Conservation (phyloP, 2,888 invertebrate genomes). For the Apocheima hispidaria region DNA sequence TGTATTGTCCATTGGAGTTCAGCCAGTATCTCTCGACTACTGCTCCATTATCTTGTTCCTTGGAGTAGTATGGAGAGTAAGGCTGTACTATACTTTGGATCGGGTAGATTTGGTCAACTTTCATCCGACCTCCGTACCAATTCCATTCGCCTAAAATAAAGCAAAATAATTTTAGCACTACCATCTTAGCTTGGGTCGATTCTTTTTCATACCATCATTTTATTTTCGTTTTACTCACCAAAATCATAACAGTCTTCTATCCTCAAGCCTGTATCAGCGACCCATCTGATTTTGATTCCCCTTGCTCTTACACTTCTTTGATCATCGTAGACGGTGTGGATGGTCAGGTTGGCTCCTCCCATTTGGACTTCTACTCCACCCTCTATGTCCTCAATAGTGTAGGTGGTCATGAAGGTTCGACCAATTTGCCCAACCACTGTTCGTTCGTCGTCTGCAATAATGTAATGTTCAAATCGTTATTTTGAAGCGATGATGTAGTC, state of each 20-base stretch:
- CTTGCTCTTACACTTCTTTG: slow-evolving; percentile 51
- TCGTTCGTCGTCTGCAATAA: slow-evolving; percentile 54
- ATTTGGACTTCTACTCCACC: slow-evolving; percentile 65
- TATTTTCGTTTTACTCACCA: too few species aligned
- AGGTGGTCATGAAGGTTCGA: slow-evolving; percentile 62
- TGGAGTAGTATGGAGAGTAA: slow-evolving; percentile 85
- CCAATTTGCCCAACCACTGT: slow-evolving; percentile 69
- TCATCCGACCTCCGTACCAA: slow-evolving; percentile 90
- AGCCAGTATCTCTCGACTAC: slow-evolving; percentile 90
- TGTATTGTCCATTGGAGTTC: slow-evolving; percentile 89
- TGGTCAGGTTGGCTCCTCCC: slow-evolving; percentile 63
- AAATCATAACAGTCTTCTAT: slow-evolving; percentile 83
- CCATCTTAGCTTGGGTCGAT: not conserved
- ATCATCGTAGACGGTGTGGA: slow-evolving; percentile 64
- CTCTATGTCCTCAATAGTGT: slow-evolving; percentile 62
- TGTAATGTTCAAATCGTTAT: not conserved
- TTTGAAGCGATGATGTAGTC: not conserved
- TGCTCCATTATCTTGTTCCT: slow-evolving; percentile 83
- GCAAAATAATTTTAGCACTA: not conserved
- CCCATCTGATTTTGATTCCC: slow-evolving; percentile 73
- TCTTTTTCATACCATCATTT: too few species aligned
- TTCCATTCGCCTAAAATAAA: slow-evolving; percentile 47
- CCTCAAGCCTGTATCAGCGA: slow-evolving; percentile 57
- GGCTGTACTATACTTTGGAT: slow-evolving; percentile 81
- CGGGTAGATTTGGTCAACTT: slow-evolving; percentile 87